Percentiles rank a stretch among this genome's conserved stretches.
Evolutionary conservation across 2,888 invertebrate species (phyloP).

Genomic region (Chymomyza fuscimana): DNA sequence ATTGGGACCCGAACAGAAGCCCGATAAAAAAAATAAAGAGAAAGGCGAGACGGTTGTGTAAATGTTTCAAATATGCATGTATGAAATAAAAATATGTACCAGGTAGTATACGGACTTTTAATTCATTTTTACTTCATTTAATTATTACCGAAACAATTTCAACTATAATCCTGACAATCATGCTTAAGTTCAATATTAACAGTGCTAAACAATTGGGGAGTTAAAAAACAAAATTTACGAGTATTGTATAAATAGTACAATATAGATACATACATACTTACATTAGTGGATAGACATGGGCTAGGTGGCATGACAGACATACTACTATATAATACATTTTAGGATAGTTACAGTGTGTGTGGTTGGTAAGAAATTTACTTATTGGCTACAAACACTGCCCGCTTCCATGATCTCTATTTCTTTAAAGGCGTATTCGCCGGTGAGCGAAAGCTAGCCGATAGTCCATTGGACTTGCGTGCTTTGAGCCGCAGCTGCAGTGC

Average conservation of each 20-base stretch:
- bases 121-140: slow-evolving; percentile 41
- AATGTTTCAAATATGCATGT: background rate
- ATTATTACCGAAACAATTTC: slow-evolving; percentile 63
- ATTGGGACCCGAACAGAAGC: slow-evolving; percentile 37
- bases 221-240: slow-evolving; percentile 45
- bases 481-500: slow-evolving; percentile 91
- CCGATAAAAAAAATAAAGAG: slow-evolving; percentile 39
- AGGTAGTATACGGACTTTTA: background rate
- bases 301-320: background rate
- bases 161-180: slow-evolving; percentile 52
- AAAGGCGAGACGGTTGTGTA: slow-evolving; percentile 1
- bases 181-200: slow-evolving; percentile 56
- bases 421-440: slow-evolving; percentile 66
- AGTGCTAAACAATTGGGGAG: slow-evolving; percentile 63
- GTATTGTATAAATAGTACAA: slow-evolving; percentile 41
- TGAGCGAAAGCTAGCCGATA: slow-evolving; percentile 68
- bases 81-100: background rate
- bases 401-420: slow-evolving; percentile 35
- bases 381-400: background rate
- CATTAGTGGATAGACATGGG: slow-evolving; percentile 10
- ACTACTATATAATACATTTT: background rate
- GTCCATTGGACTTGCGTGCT: slow-evolving; percentile 80
- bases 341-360: slow-evolving; percentile 46
- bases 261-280: slow-evolving; percentile 28
- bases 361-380: background rate